Evolutionary conservation across 1,140 invertebrate species (phyloP).

Genomic region (Littorina saxatilis): DNA sequence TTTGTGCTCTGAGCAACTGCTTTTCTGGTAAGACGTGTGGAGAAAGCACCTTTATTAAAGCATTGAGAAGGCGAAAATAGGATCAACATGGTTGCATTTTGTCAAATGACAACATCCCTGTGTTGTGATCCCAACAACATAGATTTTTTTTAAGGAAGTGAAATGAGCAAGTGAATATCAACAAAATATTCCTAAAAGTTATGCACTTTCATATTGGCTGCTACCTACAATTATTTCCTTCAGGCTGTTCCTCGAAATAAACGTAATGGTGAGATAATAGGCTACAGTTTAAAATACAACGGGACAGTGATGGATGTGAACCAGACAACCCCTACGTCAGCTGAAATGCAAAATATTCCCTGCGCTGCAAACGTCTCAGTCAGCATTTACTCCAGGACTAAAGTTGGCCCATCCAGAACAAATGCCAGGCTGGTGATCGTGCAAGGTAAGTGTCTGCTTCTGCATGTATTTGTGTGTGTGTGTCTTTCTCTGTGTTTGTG

Average conservation of each 20-base stretch:
- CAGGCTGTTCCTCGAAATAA: background rate
- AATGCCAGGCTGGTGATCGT: background rate
- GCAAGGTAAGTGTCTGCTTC: background rate
- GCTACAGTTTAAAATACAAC: constrained; percentile 14
- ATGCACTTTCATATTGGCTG: too few species aligned
- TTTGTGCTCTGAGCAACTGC: too few species aligned
- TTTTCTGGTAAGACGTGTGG: too few species aligned
- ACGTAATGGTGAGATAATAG: constrained; percentile 29
- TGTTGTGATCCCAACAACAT: too few species aligned
- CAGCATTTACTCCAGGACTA: constrained; percentile 8
- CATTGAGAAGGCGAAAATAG: too few species aligned
- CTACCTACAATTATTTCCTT: too few species aligned
- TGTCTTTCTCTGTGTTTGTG: background rate
- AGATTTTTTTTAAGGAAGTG: too few species aligned
- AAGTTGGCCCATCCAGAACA: background rate
- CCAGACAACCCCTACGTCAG: background rate
- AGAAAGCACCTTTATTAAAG: too few species aligned
- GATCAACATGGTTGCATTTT: too few species aligned
- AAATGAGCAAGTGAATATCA: too few species aligned
- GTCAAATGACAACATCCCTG: too few species aligned
- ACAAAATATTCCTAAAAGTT: too few species aligned
- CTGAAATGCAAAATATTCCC: constrained; percentile 3
- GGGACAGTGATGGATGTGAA: background rate
- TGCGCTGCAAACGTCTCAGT: background rate
- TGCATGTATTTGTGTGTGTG: background rate